phyloP scores from a whole-genome alignment of 1,140 invertebrate genomes.

The Heterodera carotae region DNA sequence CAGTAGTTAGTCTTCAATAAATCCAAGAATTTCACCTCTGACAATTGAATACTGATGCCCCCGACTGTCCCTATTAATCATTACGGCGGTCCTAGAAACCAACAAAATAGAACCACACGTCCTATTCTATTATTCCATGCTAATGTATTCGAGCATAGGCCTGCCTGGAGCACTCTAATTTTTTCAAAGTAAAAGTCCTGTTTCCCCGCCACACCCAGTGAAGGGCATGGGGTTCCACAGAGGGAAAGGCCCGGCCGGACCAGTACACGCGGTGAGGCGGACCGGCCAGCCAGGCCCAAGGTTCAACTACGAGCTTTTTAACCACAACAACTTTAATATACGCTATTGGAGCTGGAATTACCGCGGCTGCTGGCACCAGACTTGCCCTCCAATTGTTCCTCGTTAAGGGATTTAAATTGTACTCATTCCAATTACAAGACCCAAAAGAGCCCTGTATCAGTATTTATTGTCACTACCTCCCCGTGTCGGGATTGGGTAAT shows the following conservation, averaged over 20 bases:
- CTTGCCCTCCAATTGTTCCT: constrained; percentile 85
- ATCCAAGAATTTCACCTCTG: constrained; percentile 72
- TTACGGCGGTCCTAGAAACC: constrained; percentile 42
- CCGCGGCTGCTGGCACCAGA: constrained; percentile 75
- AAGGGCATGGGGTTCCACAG: no score
- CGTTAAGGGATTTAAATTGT: constrained; percentile 85
- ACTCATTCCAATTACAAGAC: constrained; percentile 83
- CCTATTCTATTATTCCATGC: constrained; percentile 82
- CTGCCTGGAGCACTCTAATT: constrained; percentile 82
- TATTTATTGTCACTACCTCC: constrained; percentile 83
- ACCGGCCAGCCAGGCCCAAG: constrained; percentile 39
- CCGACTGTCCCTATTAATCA: constrained; percentile 59
- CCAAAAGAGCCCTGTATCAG: constrained; percentile 77
- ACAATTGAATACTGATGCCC: constrained; percentile 56
- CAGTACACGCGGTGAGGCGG: constrained; percentile 38
- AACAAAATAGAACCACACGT: constrained; percentile 74
- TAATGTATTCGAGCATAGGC: constrained; percentile 76
- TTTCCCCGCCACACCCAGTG: no score
- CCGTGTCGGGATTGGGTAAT: constrained; percentile 80
- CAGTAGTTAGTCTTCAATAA: constrained; percentile 76
- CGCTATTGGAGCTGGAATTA: constrained; percentile 87
- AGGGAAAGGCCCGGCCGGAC: constrained; percentile 24
- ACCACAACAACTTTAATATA: constrained; percentile 77
- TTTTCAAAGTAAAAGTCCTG: constrained; percentile 75
- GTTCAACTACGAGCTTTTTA: constrained; percentile 69